These are phyloP conservation scores for Stegostoma tigrinum DNA, from an alignment of 2,113 vertebrate species.

Conservation along the genomic window DNA sequence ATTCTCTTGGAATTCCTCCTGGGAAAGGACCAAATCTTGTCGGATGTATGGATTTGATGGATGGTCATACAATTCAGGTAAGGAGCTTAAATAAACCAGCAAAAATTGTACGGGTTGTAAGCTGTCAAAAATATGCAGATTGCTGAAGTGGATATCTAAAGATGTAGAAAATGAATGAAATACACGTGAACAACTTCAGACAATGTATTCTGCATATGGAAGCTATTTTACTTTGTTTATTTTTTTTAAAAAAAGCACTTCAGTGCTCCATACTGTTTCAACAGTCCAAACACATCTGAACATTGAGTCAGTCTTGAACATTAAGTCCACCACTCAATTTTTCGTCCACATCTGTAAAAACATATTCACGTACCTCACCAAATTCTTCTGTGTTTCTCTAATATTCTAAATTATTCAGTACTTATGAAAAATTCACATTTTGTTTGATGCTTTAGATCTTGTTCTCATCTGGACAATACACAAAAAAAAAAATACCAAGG, in stretches of 20 bases:
- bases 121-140: not conserved
- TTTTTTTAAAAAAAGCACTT: not conserved
- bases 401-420: not conserved
- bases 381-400: not conserved
- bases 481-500: too few relatives aligned
- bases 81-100: not conserved
- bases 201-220: not conserved
- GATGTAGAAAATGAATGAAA: not conserved
- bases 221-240: not conserved
- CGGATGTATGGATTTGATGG: slow-evolving; percentile 86
- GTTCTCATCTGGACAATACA: too few relatives aligned
- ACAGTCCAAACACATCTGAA: too few relatives aligned
- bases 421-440: too few relatives aligned
- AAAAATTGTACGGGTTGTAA: not conserved
- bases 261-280: not conserved
- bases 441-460: too few relatives aligned
- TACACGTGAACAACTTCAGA: not conserved
- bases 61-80: slow-evolving; percentile 69
- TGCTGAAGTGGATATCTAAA: not conserved
- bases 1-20: slow-evolving; percentile 63
- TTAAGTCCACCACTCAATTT: not conserved
- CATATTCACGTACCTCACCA: not conserved
- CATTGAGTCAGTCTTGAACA: too few relatives aligned
- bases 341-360: not conserved
- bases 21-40: slow-evolving; percentile 72